Percentiles rank a stretch among this genome's conserved stretches.
Evolutionary conservation across 2,888 invertebrate species (phyloP).

Genomic region (Tortrix viridana): DNA sequence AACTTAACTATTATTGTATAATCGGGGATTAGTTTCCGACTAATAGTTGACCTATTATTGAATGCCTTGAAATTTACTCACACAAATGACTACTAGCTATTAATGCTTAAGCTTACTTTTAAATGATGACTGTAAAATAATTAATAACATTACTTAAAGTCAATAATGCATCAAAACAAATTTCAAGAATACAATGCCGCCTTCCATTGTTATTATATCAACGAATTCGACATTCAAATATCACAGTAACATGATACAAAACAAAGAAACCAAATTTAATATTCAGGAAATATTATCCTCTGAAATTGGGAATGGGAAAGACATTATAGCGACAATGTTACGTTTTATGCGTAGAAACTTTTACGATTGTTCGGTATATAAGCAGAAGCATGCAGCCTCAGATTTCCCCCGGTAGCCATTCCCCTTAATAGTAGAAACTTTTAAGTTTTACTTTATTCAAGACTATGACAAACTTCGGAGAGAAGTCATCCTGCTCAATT

Average conservation of each 20-base stretch:
- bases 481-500: slow-evolving; percentile 51
- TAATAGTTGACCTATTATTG: too few relatives aligned
- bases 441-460: slow-evolving; percentile 48
- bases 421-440: slow-evolving; percentile 62
- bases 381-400: slow-evolving; percentile 40
- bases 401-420: slow-evolving; percentile 69
- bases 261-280: slow-evolving; percentile 17
- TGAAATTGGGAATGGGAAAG: slow-evolving; percentile 21
- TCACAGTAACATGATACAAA: slow-evolving; percentile 1
- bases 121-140: too few relatives aligned
- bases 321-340: slow-evolving; percentile 34
- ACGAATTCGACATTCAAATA: neutral
- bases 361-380: slow-evolving; percentile 43
- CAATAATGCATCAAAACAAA: neutral
- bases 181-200: neutral
- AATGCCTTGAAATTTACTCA: too few relatives aligned
- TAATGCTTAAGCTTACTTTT: too few relatives aligned
- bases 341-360: slow-evolving; percentile 42
- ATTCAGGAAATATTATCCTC: slow-evolving; percentile 24
- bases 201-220: neutral
- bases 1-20: too few relatives aligned
- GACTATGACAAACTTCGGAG: slow-evolving; percentile 47
- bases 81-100: too few relatives aligned
- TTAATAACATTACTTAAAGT: too few relatives aligned
- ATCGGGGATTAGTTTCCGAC: too few relatives aligned